phyloP scores from a whole-genome alignment of 2,113 vertebrate species.

The Protobothrops mucrosquamatus region DNA sequence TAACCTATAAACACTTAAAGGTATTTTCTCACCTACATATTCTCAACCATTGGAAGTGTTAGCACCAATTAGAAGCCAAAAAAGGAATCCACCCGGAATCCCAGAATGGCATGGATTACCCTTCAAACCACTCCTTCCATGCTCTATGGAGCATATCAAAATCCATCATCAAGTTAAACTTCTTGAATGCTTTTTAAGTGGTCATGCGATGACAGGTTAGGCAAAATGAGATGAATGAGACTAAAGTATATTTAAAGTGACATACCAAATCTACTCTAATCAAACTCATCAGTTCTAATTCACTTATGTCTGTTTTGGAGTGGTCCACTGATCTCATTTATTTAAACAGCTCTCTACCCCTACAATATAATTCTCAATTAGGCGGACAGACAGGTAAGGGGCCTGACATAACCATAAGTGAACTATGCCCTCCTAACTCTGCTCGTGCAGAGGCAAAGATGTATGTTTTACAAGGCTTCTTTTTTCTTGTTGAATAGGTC shows the following conservation, averaged over 20 bases:
- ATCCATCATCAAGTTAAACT: slow-evolving; percentile 10
- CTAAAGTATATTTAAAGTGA: slow-evolving; percentile 58
- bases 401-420: slow-evolving; percentile 30
- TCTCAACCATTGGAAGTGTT: background rate
- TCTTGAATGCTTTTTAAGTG: slow-evolving; percentile 28
- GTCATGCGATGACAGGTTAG: slow-evolving; percentile 34
- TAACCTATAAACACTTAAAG: slow-evolving; percentile 25
- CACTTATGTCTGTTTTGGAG: slow-evolving; percentile 52
- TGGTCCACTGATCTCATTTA: slow-evolving; percentile 49
- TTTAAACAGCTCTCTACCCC: slow-evolving; percentile 47
- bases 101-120: slow-evolving; percentile 18
- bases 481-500: slow-evolving; percentile 43
- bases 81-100: slow-evolving; percentile 18
- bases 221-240: slow-evolving; percentile 38
- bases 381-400: slow-evolving; percentile 32
- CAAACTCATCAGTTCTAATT: slow-evolving; percentile 65
- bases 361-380: slow-evolving; percentile 63
- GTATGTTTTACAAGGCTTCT: slow-evolving; percentile 23
- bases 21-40: slow-evolving; percentile 23
- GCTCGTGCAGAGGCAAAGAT: slow-evolving; percentile 27
- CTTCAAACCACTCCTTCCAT: slow-evolving; percentile 7
- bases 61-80: slow-evolving; percentile 14
- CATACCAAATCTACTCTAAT: slow-evolving; percentile 47
- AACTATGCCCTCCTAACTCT: slow-evolving; percentile 42
- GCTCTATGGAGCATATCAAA: background rate